Conservation (phyloP, 2,113 vertebrate species). For the Irena cyanogastra region DNA sequence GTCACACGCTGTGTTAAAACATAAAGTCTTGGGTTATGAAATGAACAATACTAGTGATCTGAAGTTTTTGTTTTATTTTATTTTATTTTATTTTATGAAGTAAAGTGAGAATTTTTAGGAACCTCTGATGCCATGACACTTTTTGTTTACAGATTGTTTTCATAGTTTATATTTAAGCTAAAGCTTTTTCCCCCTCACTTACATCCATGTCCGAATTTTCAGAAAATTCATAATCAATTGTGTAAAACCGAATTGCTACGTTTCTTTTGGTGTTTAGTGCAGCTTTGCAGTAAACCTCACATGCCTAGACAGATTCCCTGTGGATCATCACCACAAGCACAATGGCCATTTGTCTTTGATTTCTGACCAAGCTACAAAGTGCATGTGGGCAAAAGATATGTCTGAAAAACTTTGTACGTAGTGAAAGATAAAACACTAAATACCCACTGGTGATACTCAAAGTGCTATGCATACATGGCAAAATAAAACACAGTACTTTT, state of each 20-base stretch:
- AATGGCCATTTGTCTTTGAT: background rate
- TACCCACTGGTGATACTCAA: background rate
- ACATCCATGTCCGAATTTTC: background rate
- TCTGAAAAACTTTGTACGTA: background rate
- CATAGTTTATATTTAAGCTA: background rate
- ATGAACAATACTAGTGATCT: background rate
- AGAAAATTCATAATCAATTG: background rate
- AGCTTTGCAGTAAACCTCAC: background rate
- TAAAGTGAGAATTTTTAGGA: background rate
- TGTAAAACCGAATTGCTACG: background rate
- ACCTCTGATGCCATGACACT: fast-evolving
- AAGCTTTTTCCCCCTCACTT: background rate
- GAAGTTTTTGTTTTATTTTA: background rate
- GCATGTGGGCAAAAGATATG: fast-evolving
- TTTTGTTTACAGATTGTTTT: background rate
- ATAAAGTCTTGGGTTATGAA: background rate
- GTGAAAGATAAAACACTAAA: background rate
- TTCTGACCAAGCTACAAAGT: background rate
- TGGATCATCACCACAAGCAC: fast-evolving
- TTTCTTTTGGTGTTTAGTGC: background rate
- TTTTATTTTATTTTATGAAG: background rate
- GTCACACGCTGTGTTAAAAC: background rate
- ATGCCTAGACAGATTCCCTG: background rate
- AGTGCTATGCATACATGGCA: background rate
- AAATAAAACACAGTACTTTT: background rate